phyloP scores from a whole-genome alignment of 1,140 invertebrate species.

The Musca vetustissima region DNA sequence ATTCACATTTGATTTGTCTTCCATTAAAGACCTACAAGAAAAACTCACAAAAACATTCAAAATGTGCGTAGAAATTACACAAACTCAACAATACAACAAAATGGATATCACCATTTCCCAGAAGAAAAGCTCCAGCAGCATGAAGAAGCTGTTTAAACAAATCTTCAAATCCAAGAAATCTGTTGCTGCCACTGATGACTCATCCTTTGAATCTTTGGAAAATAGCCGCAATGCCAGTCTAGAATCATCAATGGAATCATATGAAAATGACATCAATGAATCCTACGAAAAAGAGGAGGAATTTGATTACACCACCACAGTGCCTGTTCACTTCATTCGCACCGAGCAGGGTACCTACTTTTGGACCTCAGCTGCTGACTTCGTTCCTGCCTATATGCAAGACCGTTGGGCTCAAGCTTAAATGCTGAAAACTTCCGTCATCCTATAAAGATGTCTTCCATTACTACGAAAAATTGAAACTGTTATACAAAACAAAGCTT shows the following conservation, averaged over 20 bases:
- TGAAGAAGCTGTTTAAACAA: slow-evolving; percentile 49
- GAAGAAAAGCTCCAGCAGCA: slow-evolving; percentile 50
- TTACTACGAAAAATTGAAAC: too few species aligned
- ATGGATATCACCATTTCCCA: slow-evolving; percentile 35
- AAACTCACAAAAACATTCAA: slow-evolving; percentile 30
- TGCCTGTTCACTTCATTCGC: slow-evolving; percentile 60
- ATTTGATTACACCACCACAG: slow-evolving; percentile 44
- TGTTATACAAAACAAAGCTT: too few species aligned
- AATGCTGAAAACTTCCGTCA: neutral
- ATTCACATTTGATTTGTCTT: slow-evolving; percentile 51
- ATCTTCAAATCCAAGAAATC: slow-evolving; percentile 50
- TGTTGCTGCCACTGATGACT: slow-evolving; percentile 47
- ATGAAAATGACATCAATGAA: slow-evolving; percentile 51
- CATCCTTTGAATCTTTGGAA: slow-evolving; percentile 50
- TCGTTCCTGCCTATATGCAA: slow-evolving; percentile 50
- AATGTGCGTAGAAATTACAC: slow-evolving; percentile 39
- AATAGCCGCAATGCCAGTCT: slow-evolving; percentile 50
- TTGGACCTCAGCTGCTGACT: slow-evolving; percentile 59
- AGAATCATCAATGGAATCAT: slow-evolving; percentile 43
- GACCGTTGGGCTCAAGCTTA: slow-evolving; percentile 60
- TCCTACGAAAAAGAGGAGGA: slow-evolving; percentile 46
- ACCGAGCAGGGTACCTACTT: slow-evolving; percentile 62
- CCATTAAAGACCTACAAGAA: slow-evolving; percentile 32
- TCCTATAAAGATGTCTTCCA: too few species aligned
- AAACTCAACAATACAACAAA: slow-evolving; percentile 40